Conservation (phyloP, 2,797 vertebrate genomes). For the Cossypha dichroa region DNA sequence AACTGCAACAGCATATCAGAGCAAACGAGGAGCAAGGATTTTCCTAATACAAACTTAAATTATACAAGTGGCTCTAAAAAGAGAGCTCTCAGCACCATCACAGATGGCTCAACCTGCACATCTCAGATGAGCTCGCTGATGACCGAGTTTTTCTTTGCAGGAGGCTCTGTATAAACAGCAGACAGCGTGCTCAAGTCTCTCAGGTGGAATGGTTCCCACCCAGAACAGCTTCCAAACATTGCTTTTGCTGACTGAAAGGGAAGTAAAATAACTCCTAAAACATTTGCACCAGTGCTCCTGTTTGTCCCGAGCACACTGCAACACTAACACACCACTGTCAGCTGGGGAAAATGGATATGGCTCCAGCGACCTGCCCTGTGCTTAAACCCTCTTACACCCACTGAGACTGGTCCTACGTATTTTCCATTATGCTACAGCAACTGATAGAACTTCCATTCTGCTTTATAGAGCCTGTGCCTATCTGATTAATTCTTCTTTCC, state of each 20-base stretch:
- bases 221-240: background rate
- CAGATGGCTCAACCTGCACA: background rate
- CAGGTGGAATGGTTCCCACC: background rate
- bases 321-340: background rate
- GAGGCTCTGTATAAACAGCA: background rate
- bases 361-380: background rate
- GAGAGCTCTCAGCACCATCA: background rate
- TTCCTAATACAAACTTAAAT: background rate
- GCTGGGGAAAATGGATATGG: background rate
- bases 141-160: background rate
- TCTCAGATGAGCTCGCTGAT: accelerated
- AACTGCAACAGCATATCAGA: background rate
- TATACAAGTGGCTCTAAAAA: background rate
- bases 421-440: constrained; percentile 17
- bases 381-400: background rate
- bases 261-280: background rate
- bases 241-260: background rate
- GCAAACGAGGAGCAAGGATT: background rate
- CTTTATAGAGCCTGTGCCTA: background rate
- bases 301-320: background rate
- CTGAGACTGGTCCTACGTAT: background rate
- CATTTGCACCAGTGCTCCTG: background rate
- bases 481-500: constrained; percentile 56
- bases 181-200: background rate
- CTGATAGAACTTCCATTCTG: constrained; percentile 28